Base-by-base conservation (phyloP, 53 echinoderm and acorn worm species). In the Holothuria leucospilota region DNA sequence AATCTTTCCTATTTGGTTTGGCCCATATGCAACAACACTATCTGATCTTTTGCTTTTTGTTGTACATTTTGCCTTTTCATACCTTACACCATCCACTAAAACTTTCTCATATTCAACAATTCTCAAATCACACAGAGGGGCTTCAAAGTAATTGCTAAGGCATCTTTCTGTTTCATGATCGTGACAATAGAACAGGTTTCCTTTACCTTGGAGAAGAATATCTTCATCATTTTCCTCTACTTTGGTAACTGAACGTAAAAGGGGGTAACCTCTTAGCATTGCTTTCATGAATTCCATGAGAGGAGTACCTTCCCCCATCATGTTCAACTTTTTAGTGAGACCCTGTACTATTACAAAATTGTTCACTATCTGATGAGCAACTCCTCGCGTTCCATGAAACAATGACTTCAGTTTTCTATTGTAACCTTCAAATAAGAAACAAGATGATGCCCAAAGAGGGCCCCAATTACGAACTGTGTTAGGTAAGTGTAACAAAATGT, bases 81-180 rank as follows among this genome's bases (percentile, higher is more conserved):
- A 77, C 20, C 15, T 24, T 14, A 77, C 23, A 20, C 77, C 77
- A 51, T 52, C 24, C n/a, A 21, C 39, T 11, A 27, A 4, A 5
- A 77, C 53, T 77, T 77, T 77, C 27, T 21, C 39, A 51, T 77
- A 77, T 51, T 77, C 77, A 24, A 51, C 39, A 51, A 77, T 77
- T 11, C 13, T 6, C 11, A 77, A 39, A 51, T 77, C 52, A 77
- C 77, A 52, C 77, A 77, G 9, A 21, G 77, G 77, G 13, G 46
- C 77, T 23, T 77, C 51, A 53, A 56, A 77, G 27, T 51, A 77
- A 7, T 77, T 27, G 20, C 20, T 20, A 13, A 77, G n/a, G 13
- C 77, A 77, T 52, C 27, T 21, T 77, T 77, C 58, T 10, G 25
- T 52, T 51, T 77, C 77, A 66, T 66, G 12, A 40, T 13, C 27